Percentiles rank a stretch among this genome's conserved stretches.
These are phyloP conservation scores for Rhamphomyia laevipes DNA, from an alignment of 2,888 invertebrate genomes.

Conservation along the genomic window DNA sequence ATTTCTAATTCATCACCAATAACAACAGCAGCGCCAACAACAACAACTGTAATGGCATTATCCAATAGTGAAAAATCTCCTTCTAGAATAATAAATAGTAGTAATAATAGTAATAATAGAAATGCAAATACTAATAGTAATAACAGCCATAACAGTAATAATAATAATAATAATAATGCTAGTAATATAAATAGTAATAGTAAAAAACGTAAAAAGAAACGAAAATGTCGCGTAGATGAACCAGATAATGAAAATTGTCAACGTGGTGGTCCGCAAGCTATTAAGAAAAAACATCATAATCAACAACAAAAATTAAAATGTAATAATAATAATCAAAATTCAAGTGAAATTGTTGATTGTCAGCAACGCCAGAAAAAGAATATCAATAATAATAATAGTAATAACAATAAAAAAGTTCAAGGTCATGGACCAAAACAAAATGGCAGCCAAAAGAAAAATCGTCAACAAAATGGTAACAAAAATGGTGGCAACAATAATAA, in stretches of 20 bases:
- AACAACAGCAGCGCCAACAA: neutral
- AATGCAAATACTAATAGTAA: neutral
- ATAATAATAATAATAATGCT: neutral
- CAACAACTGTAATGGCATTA: neutral
- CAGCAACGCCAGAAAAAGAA: neutral
- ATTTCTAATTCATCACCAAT: neutral
- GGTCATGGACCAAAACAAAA: neutral
- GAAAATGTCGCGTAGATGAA: neutral
- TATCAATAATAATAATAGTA: neutral
- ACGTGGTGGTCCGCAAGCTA: neutral
- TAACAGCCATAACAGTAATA: neutral
- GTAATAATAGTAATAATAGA: neutral
- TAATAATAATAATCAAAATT: neutral
- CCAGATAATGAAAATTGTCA: neutral
- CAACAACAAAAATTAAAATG: neutral
- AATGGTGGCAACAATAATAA: neutral
- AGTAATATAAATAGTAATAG: too few species aligned
- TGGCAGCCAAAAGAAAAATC: neutral
- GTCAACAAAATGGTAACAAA: neutral
- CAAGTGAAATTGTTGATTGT: neutral
- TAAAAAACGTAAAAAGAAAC: neutral
- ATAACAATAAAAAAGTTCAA: neutral
- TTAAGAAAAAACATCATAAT: neutral
- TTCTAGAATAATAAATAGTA: neutral
- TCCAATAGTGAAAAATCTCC: too few species aligned